Percentiles rank a stretch among this genome's conserved stretches.
Evolutionary conservation across 1,140 invertebrate genomes (phyloP).

Genomic region (Microplitis mediator): DNA sequence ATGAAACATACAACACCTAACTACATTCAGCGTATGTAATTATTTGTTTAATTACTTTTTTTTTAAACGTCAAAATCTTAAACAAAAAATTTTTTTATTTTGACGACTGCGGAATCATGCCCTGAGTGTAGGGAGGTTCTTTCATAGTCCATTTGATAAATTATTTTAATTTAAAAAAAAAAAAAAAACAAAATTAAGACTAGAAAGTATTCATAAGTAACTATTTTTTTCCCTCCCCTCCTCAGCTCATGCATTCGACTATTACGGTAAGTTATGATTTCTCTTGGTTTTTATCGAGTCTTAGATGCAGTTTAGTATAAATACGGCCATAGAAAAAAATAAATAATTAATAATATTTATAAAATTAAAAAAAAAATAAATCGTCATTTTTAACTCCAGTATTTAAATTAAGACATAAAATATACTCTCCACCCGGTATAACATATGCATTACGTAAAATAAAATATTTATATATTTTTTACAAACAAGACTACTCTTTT

Average conservation of each 20-base stretch:
- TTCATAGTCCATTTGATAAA: conserved; percentile 19
- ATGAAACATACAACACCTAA: conserved; percentile 40
- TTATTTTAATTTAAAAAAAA: conserved; percentile 6
- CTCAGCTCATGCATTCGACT: conserved; percentile 95
- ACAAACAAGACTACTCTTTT: conserved; percentile 21
- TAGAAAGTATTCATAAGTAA: conserved; percentile 25
- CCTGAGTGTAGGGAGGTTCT: conserved; percentile 54
- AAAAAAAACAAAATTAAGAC: conserved; percentile 58
- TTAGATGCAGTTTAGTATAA: conserved; percentile 16
- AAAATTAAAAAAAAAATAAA: neutral
- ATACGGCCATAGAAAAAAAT: neutral
- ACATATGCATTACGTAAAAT: neutral
- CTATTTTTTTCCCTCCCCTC: conserved; percentile 71
- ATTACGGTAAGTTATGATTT: conserved; percentile 97
- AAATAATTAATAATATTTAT: neutral
- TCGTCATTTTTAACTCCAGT: too few species aligned
- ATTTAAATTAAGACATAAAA: neutral
- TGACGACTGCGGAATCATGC: conserved; percentile 25
- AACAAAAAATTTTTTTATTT: conserved; percentile 7
- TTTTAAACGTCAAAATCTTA: neutral
- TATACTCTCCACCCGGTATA: conserved; percentile 20
- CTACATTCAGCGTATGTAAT: conserved; percentile 51
- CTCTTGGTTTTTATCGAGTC: conserved; percentile 61
- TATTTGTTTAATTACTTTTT: conserved; percentile 1
- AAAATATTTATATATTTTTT: neutral